Evolutionary conservation across 2,797 vertebrate genomes (phyloP), one percentile per base, ranked within the genome.

Genomic region (Macroramphosus scolopax): DNA sequence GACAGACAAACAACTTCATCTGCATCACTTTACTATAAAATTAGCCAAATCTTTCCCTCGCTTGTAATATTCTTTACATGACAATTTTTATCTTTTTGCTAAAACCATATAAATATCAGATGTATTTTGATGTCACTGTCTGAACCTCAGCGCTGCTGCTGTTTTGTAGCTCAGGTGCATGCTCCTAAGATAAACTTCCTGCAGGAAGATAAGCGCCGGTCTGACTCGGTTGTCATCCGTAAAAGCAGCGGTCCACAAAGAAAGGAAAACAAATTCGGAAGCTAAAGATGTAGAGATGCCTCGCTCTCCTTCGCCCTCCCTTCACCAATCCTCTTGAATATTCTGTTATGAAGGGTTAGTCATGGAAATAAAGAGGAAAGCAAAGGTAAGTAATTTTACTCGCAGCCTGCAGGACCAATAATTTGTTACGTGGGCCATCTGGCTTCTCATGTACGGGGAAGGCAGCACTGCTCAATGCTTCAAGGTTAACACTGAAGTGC

Each of bases 401-500:
- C 37, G 74, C 65, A 82, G 72, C 67, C 73, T 75, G 59, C 62
- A 78, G 73, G 74, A 63, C 69, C 68, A 75, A 71, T 83, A 43
- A 82, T 87, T 80, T 80, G 75, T 86, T 87, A 81, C 82, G 72
- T 76, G 69, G 68, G 68, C 62, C 76, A 85, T 76, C 72, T 76
- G 77, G 79, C 71, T 85, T 80, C 68, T 73, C 58, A 47, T 25
- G 35, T 68, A 55, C 74, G 53, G 53, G 34, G 51, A 71, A 75
- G 68, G 81, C 75, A 64, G 72, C 47, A 12, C 53, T 58, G 77
- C 72, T n/a, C n/a, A n/a, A n/a, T n/a, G 80, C 68, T 82, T 82
- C 82, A 87, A 89, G 87, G 83, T 89, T 82, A 86, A 73, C 54
- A 59, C 71, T 68, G 72, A 78, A 86, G 82, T 75, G 64, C 68